Evolutionary conservation across 2,797 vertebrate species (phyloP), one percentile per base, ranked within the genome.

Genomic region (Merluccius polli): DNA sequence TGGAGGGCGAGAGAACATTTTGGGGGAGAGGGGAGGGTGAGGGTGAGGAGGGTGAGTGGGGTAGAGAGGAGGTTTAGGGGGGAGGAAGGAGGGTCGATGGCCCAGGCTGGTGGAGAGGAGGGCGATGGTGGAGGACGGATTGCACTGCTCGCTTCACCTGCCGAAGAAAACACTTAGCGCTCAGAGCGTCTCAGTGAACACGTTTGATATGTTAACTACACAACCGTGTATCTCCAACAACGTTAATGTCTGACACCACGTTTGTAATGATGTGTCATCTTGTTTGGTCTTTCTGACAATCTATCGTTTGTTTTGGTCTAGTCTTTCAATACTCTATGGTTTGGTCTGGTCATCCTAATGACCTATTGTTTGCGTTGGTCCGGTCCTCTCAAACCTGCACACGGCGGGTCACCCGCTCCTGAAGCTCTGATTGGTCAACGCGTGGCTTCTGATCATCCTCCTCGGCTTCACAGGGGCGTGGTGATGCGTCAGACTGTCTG

Each of bases 141-240:
- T n/a, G 82, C 69, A 86, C 69, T 0, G 72, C 73, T 27, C 77
- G 71, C 68, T 77, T 81, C 27, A 85, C 77, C 90, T 91, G 80
- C 38, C 30, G 75, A 18, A 82, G 73, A 73, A 30, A 73, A 80
- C 68, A 81, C 30, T n/a, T 80, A 13, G 59, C n/a, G 15, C 21
- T 59, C 21, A 48, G 44, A 48, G 4, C 52, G 21, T 59, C 52
- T 59, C 8, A 24, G 7, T 59, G 24, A 59, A 59, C 52, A 59
- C n/a, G 44, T 59, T 59, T 21, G 21, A 59, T 24, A 24, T 24
- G 24, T 59, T 9, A 24, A 8, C 7, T 59, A 24, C 48, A 52
- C 11, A 8, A 52, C 4, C 52, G 24, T 59, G 3, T 59, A n/a
- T 24, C 52, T 59, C 7, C 1, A 59, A 35, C 5, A n/a, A 59